Conservation (phyloP, 2,888 invertebrate species). For the Meteorus cinctellus region DNA sequence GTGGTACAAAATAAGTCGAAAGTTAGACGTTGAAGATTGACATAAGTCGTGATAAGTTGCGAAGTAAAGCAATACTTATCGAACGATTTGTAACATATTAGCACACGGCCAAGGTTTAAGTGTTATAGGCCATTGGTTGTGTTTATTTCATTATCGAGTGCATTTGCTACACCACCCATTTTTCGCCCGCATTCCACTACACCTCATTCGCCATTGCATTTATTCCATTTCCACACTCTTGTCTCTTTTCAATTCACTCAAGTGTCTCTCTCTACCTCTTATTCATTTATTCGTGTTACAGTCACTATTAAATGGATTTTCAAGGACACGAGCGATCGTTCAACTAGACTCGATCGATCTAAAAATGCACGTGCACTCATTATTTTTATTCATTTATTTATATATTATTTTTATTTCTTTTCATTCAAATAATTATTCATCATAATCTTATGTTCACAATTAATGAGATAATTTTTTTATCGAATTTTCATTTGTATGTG, state of each 20-base stretch:
- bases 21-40: constrained; percentile 22
- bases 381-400: not conserved
- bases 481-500: no score
- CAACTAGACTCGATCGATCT: constrained; percentile 47
- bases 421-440: no score
- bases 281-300: constrained; percentile 10
- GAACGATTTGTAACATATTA: constrained; percentile 56
- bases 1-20: not conserved
- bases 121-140: constrained; percentile 58
- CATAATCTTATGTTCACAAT: no score
- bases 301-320: constrained; percentile 47
- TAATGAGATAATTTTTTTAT: no score
- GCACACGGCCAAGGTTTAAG: constrained; percentile 69
- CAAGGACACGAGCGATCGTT: constrained; percentile 59
- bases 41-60: not conserved
- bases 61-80: constrained; percentile 14
- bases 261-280: constrained; percentile 4
- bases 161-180: not conserved
- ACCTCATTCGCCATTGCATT: constrained; percentile 18
- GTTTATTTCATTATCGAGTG: constrained; percentile 48
- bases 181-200: constrained; percentile 6
- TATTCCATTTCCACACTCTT: not conserved
- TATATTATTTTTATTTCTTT: not conserved
- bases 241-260: constrained; percentile 27
- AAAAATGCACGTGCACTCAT: not conserved